A percentile compares a stretch with the other conserved stretches of the same genome.
Conservation (phyloP, 2,797 vertebrate genomes). For the Arnoldichthys spilopterus region DNA sequence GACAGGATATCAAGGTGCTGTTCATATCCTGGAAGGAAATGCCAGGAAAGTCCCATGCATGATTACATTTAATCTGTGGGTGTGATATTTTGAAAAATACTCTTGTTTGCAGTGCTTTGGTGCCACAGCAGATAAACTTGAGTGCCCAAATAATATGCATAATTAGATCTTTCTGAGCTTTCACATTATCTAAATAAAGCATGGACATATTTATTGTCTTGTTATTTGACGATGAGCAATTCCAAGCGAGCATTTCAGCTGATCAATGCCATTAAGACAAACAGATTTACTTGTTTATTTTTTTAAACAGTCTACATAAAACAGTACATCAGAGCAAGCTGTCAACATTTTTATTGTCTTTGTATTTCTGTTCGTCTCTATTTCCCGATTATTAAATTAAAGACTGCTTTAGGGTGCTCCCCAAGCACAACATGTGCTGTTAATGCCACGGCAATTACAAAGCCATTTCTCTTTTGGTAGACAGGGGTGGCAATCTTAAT, state of each 20-base stretch:
- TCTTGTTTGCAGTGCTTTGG: neutral
- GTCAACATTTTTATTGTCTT: constrained; percentile 12
- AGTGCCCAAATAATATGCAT: neutral
- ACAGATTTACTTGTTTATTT: constrained; percentile 13
- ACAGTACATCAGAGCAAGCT: constrained; percentile 10
- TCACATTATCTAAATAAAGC: neutral
- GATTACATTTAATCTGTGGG: constrained; percentile 18
- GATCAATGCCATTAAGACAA: neutral
- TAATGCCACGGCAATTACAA: constrained; percentile 58
- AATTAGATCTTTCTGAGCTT: constrained; percentile 1
- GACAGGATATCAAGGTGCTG: constrained; percentile 21
- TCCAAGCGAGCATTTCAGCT: neutral
- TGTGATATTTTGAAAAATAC: constrained; percentile 9
- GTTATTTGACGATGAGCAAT: neutral
- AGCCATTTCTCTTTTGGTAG: constrained; percentile 55
- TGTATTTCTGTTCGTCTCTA: constrained; percentile 47
- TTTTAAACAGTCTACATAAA: neutral
- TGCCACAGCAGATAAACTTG: constrained; percentile 6
- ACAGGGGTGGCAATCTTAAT: constrained; percentile 57
- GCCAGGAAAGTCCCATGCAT: constrained; percentile 2
- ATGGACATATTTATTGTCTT: neutral
- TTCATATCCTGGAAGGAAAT: constrained; percentile 35
- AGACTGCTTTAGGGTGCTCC: constrained; percentile 37
- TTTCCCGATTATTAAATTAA: constrained; percentile 43
- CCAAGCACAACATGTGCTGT: constrained; percentile 46